Base-by-base conservation (phyloP, 2,888 invertebrate species). In the Eutolmus rufibarbis region DNA sequence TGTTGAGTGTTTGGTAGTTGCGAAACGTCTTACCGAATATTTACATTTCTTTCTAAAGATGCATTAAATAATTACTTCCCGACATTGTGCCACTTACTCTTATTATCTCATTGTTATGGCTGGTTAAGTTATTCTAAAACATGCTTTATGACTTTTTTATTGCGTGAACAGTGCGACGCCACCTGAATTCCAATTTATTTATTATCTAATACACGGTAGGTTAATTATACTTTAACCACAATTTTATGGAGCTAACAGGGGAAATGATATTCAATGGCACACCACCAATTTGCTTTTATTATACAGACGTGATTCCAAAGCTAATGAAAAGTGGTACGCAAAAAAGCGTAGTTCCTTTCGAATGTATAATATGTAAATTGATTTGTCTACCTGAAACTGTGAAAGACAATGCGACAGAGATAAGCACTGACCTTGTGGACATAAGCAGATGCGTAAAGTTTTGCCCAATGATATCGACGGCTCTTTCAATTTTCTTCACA, bases 381-480 rank as follows among this genome's bases (percentile, higher is more conserved):
- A 46, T 28, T 12, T 51, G 7, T 31, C 31, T 12, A 66, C 57
- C 12, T 23, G 34, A 66, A 19, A 84, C 28, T 12, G 23, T 14
- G 43, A 16, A n/a, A 57, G 2, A 66, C 57, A 16, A 37, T 66
- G 74, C 14, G 8, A 16, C 23, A 40, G 9, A 56, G 19, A 23
- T 66, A 8, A 51, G 31, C 28, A 87, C 90, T 89, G 89, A 92
- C 92, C 90, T 90, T 86, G 90, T 90, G 43, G 89, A 89, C 87
- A 90, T 90, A 8, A 89, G 77, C 40, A 92, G 56, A 87, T 88
- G 90, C 43, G 85, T 88, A 31, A 92, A 88, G 86, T 89, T 90
- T 51, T 86, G 16, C 66, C 84, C 84, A 23, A 84, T 16, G 23
- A 23, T n/a, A 3, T 74, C 40, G 40, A 90, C 12, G 88, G 89